phyloP scores from a whole-genome alignment of 2,113 vertebrate genomes.

The Myiozetetes cayanensis region DNA sequence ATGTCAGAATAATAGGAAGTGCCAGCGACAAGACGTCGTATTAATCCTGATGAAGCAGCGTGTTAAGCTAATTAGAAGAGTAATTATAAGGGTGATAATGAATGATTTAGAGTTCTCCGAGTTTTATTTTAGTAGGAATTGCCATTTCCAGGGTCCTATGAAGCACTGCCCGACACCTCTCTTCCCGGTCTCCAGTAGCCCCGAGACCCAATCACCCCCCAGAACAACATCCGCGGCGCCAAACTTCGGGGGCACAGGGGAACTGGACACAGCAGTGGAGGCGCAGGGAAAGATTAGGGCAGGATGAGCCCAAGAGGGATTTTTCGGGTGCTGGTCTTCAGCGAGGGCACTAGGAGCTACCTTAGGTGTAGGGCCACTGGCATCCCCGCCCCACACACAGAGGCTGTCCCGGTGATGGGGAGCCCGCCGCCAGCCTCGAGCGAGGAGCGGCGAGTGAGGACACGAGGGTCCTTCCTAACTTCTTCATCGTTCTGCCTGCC shows the following conservation, averaged over 20 bases:
- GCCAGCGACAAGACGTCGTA: conserved; percentile 78
- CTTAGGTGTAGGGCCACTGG: neutral
- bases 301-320: neutral
- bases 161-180: neutral
- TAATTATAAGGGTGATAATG: conserved; percentile 92
- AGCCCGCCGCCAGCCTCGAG: neutral
- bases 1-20: conserved; percentile 77
- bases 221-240: neutral
- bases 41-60: conserved; percentile 82
- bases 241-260: neutral
- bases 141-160: conserved; percentile 51
- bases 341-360: neutral
- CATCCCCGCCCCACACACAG: neutral
- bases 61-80: conserved; percentile 90
- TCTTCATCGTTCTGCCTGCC: too few species aligned
- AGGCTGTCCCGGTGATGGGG: too few species aligned
- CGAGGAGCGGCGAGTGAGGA: neutral
- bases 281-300: neutral
- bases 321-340: neutral
- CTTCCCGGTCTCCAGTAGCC: neutral
- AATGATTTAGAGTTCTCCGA: conserved; percentile 83
- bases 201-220: neutral
- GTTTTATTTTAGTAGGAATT: conserved; percentile 75
- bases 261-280: neutral
- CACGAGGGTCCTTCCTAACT: neutral